Evolutionary conservation across 53 echinoderm and acorn worm genomes (phyloP), one percentile per base, ranked within the genome.

Genomic region (Pentamera pediparva): DNA sequence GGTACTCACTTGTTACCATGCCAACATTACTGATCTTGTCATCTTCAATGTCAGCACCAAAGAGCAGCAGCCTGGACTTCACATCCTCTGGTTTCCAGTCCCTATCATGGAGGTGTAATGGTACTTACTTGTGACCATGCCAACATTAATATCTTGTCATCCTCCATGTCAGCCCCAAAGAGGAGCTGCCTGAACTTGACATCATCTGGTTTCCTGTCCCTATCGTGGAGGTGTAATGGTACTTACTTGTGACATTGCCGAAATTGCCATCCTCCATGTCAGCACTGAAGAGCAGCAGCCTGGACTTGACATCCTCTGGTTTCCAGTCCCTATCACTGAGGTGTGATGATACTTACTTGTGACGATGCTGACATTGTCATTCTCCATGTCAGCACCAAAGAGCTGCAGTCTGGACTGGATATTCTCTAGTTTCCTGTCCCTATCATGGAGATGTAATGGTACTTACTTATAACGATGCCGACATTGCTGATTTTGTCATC

Each of bases 401-500:
- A n/a, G n/a, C n/a, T n/a, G n/a, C n/a, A n/a, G n/a, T n/a, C n/a
- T n/a, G n/a, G n/a, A n/a, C n/a, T n/a, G n/a, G n/a, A n/a, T n/a
- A n/a, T n/a, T n/a, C n/a, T n/a, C n/a, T n/a, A n/a, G n/a, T n/a
- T n/a, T n/a, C n/a, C n/a, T n/a, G n/a, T n/a, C n/a, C n/a, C n/a
- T n/a, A n/a, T n/a, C n/a, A n/a, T n/a, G n/a, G n/a, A n/a, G n/a
- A n/a, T n/a, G n/a, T n/a, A n/a, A n/a, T n/a, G n/a, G n/a, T n/a
- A n/a, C n/a, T n/a, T n/a, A n/a, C n/a, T n/a, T n/a, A n/a, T n/a
- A n/a, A 98, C 82, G 88, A 98, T 83, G 86, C 98, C 92, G 9
- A 98, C 98, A 81, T 89, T 92, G 69, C 89, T 88, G 73, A 92
- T 98, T 62, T 98, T 92, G 37, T 96, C 96, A 76, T 98, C 98